Conservation (phyloP, 2,113 vertebrate genomes). For the Illadopsis cleaveri region DNA sequence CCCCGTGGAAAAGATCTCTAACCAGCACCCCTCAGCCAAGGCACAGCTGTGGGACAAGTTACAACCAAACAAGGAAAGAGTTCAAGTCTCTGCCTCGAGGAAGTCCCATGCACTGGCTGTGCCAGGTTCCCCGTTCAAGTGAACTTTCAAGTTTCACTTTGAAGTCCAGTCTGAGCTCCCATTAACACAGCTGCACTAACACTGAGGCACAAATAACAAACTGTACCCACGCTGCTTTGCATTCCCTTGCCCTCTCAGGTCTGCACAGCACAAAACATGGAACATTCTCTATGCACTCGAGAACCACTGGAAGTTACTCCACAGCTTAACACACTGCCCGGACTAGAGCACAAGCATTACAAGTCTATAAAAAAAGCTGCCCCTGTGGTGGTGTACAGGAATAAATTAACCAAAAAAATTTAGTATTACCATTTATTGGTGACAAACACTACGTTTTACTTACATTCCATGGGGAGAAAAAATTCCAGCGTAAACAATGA, state of each 20-base stretch:
- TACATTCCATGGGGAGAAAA: constrained; percentile 91
- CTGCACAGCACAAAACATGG: constrained; percentile 37
- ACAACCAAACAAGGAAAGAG: constrained; percentile 40
- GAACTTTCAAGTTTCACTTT: background rate
- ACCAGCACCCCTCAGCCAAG: background rate
- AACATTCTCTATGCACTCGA: constrained; percentile 38
- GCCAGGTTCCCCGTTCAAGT: background rate
- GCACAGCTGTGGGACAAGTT: background rate
- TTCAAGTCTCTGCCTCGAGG: background rate
- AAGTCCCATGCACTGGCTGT: background rate
- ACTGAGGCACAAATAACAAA: constrained; percentile 51
- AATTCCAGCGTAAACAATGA: constrained; percentile 83
- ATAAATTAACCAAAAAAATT: constrained; percentile 75
- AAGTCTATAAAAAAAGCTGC: constrained; percentile 44
- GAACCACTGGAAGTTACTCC: constrained; percentile 58
- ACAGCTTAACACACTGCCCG: constrained; percentile 59
- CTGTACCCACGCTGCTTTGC: background rate
- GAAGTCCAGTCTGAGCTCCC: background rate
- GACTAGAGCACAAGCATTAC: constrained; percentile 63
- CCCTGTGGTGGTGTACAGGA: constrained; percentile 59
- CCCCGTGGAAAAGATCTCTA: too few relatives aligned
- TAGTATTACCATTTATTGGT: constrained; percentile 83
- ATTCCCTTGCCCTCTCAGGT: constrained; percentile 36
- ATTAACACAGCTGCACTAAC: constrained; percentile 50
- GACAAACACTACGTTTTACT: constrained; percentile 85